Conservation (phyloP, 1,140 invertebrate species). For the Brachionus asplanchnoidis region DNA sequence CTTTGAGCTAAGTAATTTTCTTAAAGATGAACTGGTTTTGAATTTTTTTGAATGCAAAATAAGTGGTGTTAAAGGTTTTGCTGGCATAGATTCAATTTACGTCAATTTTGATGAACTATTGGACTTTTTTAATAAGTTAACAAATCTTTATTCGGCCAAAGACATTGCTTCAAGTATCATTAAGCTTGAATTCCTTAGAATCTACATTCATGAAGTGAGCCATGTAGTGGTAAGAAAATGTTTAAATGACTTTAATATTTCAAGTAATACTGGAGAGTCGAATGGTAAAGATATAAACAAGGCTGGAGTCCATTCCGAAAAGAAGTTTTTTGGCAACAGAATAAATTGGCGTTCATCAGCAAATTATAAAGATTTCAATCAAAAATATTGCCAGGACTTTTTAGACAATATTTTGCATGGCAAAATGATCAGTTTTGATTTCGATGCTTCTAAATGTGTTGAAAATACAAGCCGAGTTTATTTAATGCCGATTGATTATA, state of each 20-base stretch:
- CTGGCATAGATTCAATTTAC: not conserved
- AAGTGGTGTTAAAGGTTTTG: not conserved
- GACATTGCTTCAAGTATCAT: not conserved
- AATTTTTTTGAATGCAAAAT: not conserved
- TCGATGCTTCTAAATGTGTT: not conserved
- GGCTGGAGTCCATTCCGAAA: not conserved
- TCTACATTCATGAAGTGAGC: not conserved
- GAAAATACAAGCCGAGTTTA: not conserved
- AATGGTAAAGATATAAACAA: not conserved
- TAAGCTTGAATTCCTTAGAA: not conserved
- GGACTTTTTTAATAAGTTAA: not conserved
- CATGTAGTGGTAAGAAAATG: not conserved
- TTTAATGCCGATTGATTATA: not conserved
- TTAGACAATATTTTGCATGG: not conserved
- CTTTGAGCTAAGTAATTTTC: not conserved
- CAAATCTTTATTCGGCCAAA: not conserved
- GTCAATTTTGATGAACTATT: not conserved
- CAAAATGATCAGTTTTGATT: not conserved
- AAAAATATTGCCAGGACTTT: not conserved
- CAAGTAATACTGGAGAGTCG: not conserved
- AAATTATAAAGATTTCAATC: not conserved
- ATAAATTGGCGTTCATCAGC: not conserved
- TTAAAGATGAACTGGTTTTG: not conserved
- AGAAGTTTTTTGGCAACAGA: not conserved
- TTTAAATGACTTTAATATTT: slow-evolving; percentile 5